phyloP scores from a whole-genome alignment of 2,797 vertebrate species.

The Melanogrammus aeglefinus region DNA sequence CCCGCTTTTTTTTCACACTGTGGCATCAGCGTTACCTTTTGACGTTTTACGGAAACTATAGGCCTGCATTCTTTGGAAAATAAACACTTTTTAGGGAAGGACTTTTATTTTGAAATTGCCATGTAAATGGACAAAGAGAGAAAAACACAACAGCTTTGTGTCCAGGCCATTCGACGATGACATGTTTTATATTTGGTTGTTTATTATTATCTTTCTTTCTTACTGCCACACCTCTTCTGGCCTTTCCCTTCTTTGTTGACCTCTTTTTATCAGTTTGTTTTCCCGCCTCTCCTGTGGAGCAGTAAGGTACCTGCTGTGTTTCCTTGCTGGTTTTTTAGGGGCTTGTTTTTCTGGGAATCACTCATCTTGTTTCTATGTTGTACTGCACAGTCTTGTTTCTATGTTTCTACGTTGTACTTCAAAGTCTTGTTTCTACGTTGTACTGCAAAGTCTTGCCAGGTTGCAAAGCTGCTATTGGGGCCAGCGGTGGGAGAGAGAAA shows the following conservation, averaged over 20 bases:
- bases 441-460: conserved; percentile 81
- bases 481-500: conserved; percentile 64
- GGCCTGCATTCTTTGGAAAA: conserved; percentile 49
- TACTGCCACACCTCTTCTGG: conserved; percentile 16
- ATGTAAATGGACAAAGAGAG: conserved; percentile 54
- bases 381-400: conserved; percentile 73
- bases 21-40: not conserved
- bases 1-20: not conserved
- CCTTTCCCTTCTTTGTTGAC: conserved; percentile 9
- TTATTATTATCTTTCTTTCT: conserved; percentile 25
- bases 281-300: conserved; percentile 80
- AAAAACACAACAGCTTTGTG: conserved; percentile 63
- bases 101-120: conserved; percentile 63
- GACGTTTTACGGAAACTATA: conserved; percentile 54
- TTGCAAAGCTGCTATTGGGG: conserved; percentile 85
- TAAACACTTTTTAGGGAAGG: conserved; percentile 56
- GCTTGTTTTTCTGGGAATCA: conserved; percentile 13
- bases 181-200: conserved; percentile 32
- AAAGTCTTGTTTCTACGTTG: conserved; percentile 74
- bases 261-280: conserved; percentile 37
- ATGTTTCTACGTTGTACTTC: conserved; percentile 75
- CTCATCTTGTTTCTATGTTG: conserved; percentile 74
- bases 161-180: conserved; percentile 76
- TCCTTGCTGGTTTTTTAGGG: conserved; percentile 10
- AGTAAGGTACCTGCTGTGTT: conserved; percentile 18